Evolutionary conservation across 2,113 vertebrate species (phyloP).

Genomic region (Myanophis thanlyinensis): DNA sequence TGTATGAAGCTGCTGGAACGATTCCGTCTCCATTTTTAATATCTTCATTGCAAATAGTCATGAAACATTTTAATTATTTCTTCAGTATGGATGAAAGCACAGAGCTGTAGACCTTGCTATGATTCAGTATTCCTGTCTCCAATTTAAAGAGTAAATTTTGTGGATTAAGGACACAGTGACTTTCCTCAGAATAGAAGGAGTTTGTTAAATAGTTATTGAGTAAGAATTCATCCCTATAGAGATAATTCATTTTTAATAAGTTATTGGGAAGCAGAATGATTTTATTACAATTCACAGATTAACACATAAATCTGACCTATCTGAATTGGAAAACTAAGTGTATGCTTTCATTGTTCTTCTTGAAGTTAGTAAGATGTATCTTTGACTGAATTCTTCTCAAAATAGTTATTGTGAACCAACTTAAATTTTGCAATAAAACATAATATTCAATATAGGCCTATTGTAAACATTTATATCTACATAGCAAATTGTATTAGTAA

Average conservation of each 20-base stretch:
- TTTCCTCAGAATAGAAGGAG: slow-evolving; percentile 7
- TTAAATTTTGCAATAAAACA: background rate
- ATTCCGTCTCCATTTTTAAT: slow-evolving; percentile 44
- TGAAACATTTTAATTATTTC: slow-evolving; percentile 47
- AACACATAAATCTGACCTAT: background rate
- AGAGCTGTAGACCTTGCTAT: slow-evolving; percentile 42
- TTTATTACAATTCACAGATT: background rate
- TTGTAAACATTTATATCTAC: slow-evolving; percentile 11
- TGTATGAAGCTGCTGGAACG: slow-evolving; percentile 22
- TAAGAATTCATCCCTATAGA: background rate
- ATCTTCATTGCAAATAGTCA: slow-evolving; percentile 33
- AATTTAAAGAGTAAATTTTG: slow-evolving; percentile 26
- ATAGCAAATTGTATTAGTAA: background rate
- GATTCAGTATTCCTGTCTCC: slow-evolving; percentile 37
- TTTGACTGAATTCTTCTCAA: background rate
- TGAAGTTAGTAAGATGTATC: background rate
- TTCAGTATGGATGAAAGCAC: slow-evolving; percentile 17
- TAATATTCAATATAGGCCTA: background rate
- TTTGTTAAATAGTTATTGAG: slow-evolving; percentile 30
- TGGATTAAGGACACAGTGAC: slow-evolving; percentile 9
- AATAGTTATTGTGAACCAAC: background rate
- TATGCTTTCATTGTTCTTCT: background rate
- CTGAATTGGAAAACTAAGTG: background rate
- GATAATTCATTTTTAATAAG: background rate
- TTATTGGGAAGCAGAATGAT: background rate